Evolutionary conservation across 2,888 invertebrate genomes (phyloP), one percentile per base, ranked within the genome.

Genomic region (Erebia epiphron): DNA sequence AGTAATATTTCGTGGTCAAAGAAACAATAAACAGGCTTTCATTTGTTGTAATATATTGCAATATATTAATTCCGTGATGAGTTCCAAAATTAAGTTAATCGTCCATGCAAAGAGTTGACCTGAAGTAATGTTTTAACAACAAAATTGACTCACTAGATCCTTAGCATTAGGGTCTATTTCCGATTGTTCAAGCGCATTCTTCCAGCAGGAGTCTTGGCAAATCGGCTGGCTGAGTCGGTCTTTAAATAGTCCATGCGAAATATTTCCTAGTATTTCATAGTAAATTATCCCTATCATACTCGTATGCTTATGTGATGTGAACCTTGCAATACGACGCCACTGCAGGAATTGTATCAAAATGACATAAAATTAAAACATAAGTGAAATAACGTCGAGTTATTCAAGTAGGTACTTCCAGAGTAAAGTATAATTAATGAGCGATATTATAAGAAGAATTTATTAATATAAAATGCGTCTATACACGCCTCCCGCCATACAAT

Each of bases 181-280:
- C 16, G 65, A 18, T 54, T 43, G 54, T 18, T 65, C 65, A 54
- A 26, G 43, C 13, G 41, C 43, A 43, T 41, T 65, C 54, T 56
- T 65, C 65, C 54, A 63, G 10, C 50, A 54, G 64, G 35, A 65
- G 54, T 65, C 54, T 65, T 65, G 41, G 64, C 52, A 65, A 41
- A 65, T 54, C 54, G n/a, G 49, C 41, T 18, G 64, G 35, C 54
- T 41, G 64, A 65, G 64, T 35, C 41, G 50, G 49, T 49, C 62
- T 21, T 65, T 65, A 54, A 65, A 65, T 54, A 54, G 10, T 2
- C 35, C 64, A 65, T 65, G 64, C 54, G 54, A 35, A 65, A 65
- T 54, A 41, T 41, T 54, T 65, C 52, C 41, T 41, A 54, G 52
- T 21, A 26, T 26, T 43, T 43, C 11, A 16, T 61, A 14, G 26